These are phyloP conservation scores for Phaedon cochleariae DNA, from an alignment of 2,888 invertebrate genomes.

Conservation along the genomic window DNA sequence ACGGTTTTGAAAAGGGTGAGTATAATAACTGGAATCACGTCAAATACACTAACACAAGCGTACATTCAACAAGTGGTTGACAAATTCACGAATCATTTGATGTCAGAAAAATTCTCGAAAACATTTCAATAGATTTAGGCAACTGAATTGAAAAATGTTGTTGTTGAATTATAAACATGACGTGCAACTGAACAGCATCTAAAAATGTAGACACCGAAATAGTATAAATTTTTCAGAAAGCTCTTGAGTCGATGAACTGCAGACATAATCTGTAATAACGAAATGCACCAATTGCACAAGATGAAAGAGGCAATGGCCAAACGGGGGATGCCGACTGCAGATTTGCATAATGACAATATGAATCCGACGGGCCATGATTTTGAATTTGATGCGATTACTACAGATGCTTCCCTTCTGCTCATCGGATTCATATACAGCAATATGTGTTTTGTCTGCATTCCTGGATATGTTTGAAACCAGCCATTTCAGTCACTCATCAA, in stretches of 20 bases:
- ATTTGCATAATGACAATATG: slow-evolving; percentile 41
- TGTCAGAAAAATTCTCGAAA: too few relatives aligned
- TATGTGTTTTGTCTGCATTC: too few relatives aligned
- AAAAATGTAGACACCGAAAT: too few relatives aligned
- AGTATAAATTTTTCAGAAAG: too few relatives aligned
- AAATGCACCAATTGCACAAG: not conserved
- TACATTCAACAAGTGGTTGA: not conserved
- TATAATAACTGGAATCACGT: not conserved
- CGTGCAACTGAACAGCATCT: too few relatives aligned
- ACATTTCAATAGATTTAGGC: too few relatives aligned
- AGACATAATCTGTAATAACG: not conserved
- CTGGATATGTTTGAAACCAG: too few relatives aligned
- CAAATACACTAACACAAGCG: not conserved
- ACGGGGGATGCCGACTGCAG: slow-evolving; percentile 21
- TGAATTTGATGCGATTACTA: slow-evolving; percentile 48
- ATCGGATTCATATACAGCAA: not conserved
- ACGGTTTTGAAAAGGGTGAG: not conserved
- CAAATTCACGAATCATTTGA: not conserved
- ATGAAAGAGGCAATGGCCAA: slow-evolving; percentile 20
- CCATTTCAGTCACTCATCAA: too few relatives aligned
- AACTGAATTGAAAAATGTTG: too few relatives aligned
- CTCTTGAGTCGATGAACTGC: too few relatives aligned
- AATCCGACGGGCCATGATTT: slow-evolving; percentile 46
- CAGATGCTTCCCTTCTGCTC: slow-evolving; percentile 42
- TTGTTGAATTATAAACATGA: too few relatives aligned